These are phyloP conservation scores for Diarsia rubi DNA, from an alignment of 2,888 invertebrate genomes.

Conservation along the genomic window DNA sequence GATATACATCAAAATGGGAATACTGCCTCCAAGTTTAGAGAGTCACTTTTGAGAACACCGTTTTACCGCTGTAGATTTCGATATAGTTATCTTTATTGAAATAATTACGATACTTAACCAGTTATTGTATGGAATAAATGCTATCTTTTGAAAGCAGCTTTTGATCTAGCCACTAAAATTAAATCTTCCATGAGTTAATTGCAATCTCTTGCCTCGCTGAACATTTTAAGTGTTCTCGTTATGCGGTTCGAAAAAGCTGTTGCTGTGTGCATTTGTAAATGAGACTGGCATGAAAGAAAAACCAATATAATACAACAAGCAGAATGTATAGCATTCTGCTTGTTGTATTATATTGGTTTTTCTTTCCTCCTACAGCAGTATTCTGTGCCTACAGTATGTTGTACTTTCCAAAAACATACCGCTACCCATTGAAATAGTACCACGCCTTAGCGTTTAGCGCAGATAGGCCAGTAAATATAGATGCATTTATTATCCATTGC, in stretches of 20 bases:
- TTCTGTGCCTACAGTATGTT: too few relatives aligned
- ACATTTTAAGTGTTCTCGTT: slow-evolving; percentile 49
- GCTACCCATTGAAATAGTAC: slow-evolving; percentile 26
- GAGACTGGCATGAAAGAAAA: slow-evolving; percentile 19
- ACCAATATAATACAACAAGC: neutral
- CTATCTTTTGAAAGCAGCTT: slow-evolving; percentile 27
- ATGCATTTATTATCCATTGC: slow-evolving; percentile 67
- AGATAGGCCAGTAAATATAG: slow-evolving; percentile 55
- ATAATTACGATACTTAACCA: slow-evolving; percentile 24
- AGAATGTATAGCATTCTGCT: too few relatives aligned
- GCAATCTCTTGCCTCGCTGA: slow-evolving; percentile 54
- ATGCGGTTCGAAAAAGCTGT: slow-evolving; percentile 28
- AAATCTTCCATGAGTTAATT: slow-evolving; percentile 54
- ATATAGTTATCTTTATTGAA: slow-evolving; percentile 18
- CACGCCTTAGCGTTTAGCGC: slow-evolving; percentile 48
- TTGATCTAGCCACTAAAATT: slow-evolving; percentile 56
- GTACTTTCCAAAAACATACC: slow-evolving; percentile 31
- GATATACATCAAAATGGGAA: slow-evolving; percentile 67
- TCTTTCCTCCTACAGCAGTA: too few relatives aligned
- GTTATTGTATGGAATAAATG: slow-evolving; percentile 30
- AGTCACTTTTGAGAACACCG: slow-evolving; percentile 13
- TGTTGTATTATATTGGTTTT: too few relatives aligned
- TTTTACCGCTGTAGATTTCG: slow-evolving; percentile 18
- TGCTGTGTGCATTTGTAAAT: slow-evolving; percentile 28
- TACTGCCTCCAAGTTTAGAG: slow-evolving; percentile 20